Percentiles rank a stretch among this genome's conserved stretches.
phyloP scores from a whole-genome alignment of 2,888 invertebrate species.

The Monochamus alternatus region DNA sequence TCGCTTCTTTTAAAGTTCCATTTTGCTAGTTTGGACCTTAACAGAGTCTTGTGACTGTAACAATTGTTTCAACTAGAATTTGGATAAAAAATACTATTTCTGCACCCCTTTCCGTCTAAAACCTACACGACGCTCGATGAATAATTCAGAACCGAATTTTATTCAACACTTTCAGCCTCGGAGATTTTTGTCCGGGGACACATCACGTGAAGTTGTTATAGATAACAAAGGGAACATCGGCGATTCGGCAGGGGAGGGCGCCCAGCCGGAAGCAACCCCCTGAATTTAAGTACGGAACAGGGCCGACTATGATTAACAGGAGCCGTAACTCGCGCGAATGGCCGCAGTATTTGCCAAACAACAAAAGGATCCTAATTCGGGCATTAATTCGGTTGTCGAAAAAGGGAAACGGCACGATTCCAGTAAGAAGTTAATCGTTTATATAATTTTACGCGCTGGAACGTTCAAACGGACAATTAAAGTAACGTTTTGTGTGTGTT shows the following conservation, averaged over 20 bases:
- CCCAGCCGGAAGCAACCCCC: conserved; percentile 51
- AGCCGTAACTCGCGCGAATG: conserved; percentile 46
- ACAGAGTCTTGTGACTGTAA: no score
- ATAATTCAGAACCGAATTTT: neutral
- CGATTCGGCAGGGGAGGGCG: conserved; percentile 45
- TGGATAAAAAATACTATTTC: no score
- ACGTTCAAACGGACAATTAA: conserved; percentile 27
- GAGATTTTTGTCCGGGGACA: neutral
- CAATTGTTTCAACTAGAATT: no score
- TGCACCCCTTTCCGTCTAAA: no score
- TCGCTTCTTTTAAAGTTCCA: no score
- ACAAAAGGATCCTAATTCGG: conserved; percentile 38
- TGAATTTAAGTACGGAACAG: conserved; percentile 52
- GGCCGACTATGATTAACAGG: conserved; percentile 56
- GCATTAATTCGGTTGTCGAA: conserved; percentile 37
- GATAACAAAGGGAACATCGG: conserved; percentile 12
- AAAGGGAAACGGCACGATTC: conserved; percentile 31
- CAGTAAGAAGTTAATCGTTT: conserved; percentile 38
- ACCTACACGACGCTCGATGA: neutral
- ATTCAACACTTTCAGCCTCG: neutral
- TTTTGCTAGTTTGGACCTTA: no score
- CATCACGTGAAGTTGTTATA: neutral
- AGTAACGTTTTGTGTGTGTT: conserved; percentile 31
- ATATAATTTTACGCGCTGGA: conserved; percentile 33
- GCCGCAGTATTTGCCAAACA: conserved; percentile 35